Evolutionary conservation across 2,888 invertebrate species (phyloP), one percentile per base, ranked within the genome.

Genomic region (Perizoma flavofasciatum): DNA sequence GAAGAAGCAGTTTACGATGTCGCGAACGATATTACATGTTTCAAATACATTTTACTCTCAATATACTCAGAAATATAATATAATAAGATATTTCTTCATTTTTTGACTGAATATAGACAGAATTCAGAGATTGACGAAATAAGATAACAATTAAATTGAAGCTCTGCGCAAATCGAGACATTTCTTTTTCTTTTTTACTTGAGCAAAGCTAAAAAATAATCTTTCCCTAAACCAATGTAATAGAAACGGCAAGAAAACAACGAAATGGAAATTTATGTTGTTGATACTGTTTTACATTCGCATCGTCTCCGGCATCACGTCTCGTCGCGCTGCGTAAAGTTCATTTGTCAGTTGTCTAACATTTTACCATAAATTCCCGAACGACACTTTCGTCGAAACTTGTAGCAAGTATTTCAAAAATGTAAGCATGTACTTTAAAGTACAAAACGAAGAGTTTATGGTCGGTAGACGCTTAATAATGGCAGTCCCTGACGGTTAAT

Each of bases 321-420:
- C 74, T 73, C 77, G 72, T 75, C 76, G 75, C 78, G 79, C 80
- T 81, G 77, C 79, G 80, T 78, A 80, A 82, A 86, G 79, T 83
- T 85, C 85, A 86, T 88, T 87, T 85, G 78, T 86, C 86, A 86
- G 74, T 67, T 73, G 73, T 69, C 75, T 77, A 72, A 77, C 78
- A 75, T 78, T 78, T 78, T 75, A 78, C 81, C 81, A 80, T 78
- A 75, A 76, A 79, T 79, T 78, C 74, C 73, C 72, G 66, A 78
- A 76, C 74, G 75, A 78, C 76, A 78, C 66, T 81, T 77, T 72
- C 69, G 67, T 69, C 71, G 70, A 68, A 74, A 73, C 70, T 67
- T 72, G 69, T 73, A 67, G 66, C 64, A 76, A 77, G 72, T 72
- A 77, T 77, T 70, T 73, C 72, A 70, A 77, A 74, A 77, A 75